phyloP scores from a whole-genome alignment of 1,140 invertebrate species.

The Lepeophtheirus salmonis region DNA sequence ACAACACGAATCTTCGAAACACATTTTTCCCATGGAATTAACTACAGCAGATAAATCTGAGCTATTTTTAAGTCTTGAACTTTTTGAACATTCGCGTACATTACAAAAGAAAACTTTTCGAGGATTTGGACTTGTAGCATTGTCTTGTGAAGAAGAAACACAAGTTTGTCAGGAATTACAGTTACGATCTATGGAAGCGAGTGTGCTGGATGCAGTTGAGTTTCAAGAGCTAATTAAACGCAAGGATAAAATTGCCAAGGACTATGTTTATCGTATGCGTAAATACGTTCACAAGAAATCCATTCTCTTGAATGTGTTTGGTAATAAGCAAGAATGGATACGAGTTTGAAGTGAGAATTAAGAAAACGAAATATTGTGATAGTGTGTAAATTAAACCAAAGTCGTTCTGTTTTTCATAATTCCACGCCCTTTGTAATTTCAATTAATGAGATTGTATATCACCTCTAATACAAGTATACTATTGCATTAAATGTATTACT shows the following conservation, averaged over 20 bases:
- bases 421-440: too few relatives aligned
- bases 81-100: neutral
- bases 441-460: too few relatives aligned
- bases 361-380: too few relatives aligned
- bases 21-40: neutral
- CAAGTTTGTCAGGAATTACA: neutral
- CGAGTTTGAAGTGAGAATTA: too few relatives aligned
- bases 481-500: too few relatives aligned
- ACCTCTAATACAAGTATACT: too few relatives aligned
- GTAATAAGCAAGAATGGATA: neutral
- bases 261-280: neutral
- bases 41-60: neutral
- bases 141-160: neutral
- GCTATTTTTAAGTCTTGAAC: neutral
- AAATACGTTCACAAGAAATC: neutral
- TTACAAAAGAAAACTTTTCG: neutral
- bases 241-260: neutral
- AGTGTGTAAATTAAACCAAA: too few relatives aligned
- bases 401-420: too few relatives aligned
- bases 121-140: neutral
- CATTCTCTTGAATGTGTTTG: neutral
- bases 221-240: neutral
- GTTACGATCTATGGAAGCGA: neutral
- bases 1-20: neutral
- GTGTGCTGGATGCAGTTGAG: neutral